Percentiles rank a stretch among this genome's conserved stretches.
These are phyloP conservation scores for Eupithecia exiguata DNA, from an alignment of 2,888 invertebrate genomes.

Conservation along the genomic window DNA sequence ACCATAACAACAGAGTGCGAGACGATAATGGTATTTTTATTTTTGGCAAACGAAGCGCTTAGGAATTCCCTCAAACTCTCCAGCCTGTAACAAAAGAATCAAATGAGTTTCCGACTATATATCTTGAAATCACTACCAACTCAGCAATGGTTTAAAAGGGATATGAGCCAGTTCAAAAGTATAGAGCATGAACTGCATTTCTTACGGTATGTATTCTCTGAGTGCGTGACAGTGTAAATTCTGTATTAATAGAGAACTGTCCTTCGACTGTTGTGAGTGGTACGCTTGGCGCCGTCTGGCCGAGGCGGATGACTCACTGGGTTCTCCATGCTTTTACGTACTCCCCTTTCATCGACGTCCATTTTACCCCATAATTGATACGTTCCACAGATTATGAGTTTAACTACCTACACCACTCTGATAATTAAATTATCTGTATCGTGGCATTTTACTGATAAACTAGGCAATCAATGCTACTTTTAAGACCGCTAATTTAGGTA, in stretches of 20 bases:
- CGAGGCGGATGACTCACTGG: slow-evolving; percentile 75
- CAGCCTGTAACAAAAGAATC: neutral
- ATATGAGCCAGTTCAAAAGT: neutral
- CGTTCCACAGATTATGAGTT: slow-evolving; percentile 30
- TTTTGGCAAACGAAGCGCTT: no score
- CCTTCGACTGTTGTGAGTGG: slow-evolving; percentile 6
- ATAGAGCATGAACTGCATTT: neutral
- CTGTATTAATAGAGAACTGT: slow-evolving; percentile 6
- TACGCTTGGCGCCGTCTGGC: slow-evolving; percentile 74
- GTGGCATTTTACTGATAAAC: neutral
- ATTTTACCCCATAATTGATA: slow-evolving; percentile 74
- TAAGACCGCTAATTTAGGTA: neutral
- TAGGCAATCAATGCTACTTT: neutral
- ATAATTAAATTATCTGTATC: slow-evolving; percentile 26
- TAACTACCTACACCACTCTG: slow-evolving; percentile 25
- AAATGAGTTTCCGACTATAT: neutral
- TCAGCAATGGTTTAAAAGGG: neutral
- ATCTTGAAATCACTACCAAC: neutral
- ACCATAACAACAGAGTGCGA: no score
- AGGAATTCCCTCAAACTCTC: no score
- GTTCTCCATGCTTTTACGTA: slow-evolving; percentile 62
- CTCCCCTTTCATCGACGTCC: slow-evolving; percentile 69
- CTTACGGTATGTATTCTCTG: neutral
- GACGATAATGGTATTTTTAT: no score
- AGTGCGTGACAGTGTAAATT: slow-evolving; percentile 1